Evolutionary conservation across 2,113 vertebrate genomes (phyloP).

Genomic region (Cygnus atratus): DNA sequence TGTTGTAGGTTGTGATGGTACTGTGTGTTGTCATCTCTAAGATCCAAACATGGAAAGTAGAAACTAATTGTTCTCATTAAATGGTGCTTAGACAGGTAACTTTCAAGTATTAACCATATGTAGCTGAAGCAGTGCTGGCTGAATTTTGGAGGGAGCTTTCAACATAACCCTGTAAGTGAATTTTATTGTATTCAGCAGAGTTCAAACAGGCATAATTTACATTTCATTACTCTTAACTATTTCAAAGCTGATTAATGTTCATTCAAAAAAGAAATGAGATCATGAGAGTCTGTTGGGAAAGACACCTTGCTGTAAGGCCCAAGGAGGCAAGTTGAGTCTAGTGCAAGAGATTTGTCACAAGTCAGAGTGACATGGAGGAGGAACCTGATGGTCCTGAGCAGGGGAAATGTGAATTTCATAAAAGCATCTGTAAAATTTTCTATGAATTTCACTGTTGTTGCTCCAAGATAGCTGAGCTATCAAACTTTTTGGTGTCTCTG

Average conservation of each 20-base stretch:
- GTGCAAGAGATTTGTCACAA: neutral
- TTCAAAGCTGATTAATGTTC: constrained; percentile 6
- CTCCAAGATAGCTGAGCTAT: neutral
- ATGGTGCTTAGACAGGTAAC: neutral
- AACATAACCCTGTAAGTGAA: neutral
- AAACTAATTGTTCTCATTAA: neutral
- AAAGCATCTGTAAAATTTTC: neutral
- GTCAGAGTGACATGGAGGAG: neutral
- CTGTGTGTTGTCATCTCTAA: neutral
- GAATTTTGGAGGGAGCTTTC: neutral
- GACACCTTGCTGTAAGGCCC: neutral
- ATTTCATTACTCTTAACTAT: neutral
- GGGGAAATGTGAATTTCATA: neutral
- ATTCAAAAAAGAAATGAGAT: neutral
- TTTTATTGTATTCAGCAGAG: neutral
- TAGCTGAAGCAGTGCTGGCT: neutral
- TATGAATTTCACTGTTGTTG: neutral
- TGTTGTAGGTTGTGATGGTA: neutral
- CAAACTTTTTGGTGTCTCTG: neutral
- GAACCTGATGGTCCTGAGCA: neutral
- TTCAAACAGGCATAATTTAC: neutral
- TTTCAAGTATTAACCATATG: neutral
- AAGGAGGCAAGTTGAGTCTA: neutral
- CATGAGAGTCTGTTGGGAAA: neutral
- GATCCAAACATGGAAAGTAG: neutral